Evolutionary conservation across 2,797 vertebrate species (phyloP).

Genomic region (Australoheros facetus): DNA sequence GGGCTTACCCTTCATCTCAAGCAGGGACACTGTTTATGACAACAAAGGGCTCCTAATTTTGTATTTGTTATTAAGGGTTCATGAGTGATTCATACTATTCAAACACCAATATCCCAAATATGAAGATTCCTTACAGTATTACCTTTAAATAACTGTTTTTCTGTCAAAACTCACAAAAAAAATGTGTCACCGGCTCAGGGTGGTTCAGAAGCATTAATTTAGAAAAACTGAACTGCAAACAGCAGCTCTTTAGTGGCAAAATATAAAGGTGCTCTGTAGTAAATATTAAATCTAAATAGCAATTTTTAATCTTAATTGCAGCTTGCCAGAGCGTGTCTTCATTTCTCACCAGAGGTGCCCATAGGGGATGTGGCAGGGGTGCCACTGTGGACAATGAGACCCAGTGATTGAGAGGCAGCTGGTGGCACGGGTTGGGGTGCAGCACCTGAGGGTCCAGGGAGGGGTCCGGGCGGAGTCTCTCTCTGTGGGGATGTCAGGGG

Average conservation of each 20-base stretch:
- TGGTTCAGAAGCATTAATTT: neutral
- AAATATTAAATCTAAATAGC: neutral
- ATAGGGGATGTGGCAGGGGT: conserved; percentile 98
- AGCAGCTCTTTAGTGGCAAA: no score
- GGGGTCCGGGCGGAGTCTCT: conserved; percentile 94
- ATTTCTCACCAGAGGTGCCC: conserved; percentile 89
- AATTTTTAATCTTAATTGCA: neutral
- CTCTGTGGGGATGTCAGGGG: conserved; percentile 97
- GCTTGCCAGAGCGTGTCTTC: neutral
- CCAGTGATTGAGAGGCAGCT: conserved; percentile 89
- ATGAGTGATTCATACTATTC: conserved; percentile 1
- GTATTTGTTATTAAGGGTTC: neutral
- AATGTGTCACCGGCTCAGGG: neutral
- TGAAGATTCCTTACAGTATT: conserved; percentile 15
- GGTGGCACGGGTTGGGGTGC: conserved; percentile 84
- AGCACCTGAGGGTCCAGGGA: conserved; percentile 86
- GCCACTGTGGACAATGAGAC: conserved; percentile 91
- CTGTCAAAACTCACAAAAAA: neutral
- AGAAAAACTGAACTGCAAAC: neutral
- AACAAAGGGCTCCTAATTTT: conserved; percentile 34
- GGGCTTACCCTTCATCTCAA: conserved; percentile 16
- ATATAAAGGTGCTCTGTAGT: neutral
- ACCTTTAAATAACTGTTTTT: conserved; percentile 10
- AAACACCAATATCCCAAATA: conserved; percentile 31
- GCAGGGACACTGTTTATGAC: conserved; percentile 32